Percentiles rank a stretch among this genome's conserved stretches.
These are phyloP conservation scores for Brienomyrus longianalis DNA, from an alignment of 2,113 vertebrate species.

Conservation along the genomic window DNA sequence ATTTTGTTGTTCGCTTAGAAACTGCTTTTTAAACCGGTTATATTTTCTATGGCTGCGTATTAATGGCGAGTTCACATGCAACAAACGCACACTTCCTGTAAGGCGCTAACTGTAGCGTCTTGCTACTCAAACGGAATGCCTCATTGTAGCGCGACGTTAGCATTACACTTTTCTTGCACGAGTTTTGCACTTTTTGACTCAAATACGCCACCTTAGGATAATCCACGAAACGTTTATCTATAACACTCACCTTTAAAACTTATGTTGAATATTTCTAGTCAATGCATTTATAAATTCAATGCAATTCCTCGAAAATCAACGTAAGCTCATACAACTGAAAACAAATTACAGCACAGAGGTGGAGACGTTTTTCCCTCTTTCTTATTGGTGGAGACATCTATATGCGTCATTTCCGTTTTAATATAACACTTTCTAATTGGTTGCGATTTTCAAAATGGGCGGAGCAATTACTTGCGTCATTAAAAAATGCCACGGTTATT, in stretches of 20 bases:
- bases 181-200: not conserved
- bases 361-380: not conserved
- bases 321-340: not conserved
- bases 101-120: not conserved
- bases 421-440: slow-evolving; percentile 1
- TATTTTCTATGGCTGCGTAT: not conserved
- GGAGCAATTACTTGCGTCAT: not conserved
- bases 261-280: not conserved
- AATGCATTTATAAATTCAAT: not conserved
- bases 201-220: not conserved
- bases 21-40: not conserved
- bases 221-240: not conserved
- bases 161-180: not conserved
- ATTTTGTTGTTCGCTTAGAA: not conserved
- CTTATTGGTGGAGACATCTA: not conserved
- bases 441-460: not conserved
- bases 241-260: slow-evolving; percentile 19
- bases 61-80: not conserved
- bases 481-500: not conserved
- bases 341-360: not conserved
- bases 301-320: not conserved
- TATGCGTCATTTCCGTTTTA: slow-evolving; percentile 9
- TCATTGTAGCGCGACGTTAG: not conserved
- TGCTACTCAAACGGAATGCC: not conserved
- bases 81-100: not conserved